Evolutionary conservation across 35 echinoderm and acorn worm species (phyloP).

Genomic region (Lytechinus pictus): DNA sequence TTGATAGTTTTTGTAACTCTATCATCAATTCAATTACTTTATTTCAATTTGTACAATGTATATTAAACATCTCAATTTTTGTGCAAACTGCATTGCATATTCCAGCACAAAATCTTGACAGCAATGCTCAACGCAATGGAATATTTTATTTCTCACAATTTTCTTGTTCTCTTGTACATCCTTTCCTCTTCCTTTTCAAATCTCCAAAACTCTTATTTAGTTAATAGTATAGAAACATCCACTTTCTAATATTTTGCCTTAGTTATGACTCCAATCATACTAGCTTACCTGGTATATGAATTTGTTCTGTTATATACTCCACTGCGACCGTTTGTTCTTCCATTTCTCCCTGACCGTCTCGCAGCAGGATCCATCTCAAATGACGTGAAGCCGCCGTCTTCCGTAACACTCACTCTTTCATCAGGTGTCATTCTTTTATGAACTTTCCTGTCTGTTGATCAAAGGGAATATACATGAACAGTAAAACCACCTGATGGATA

Average conservation of each 20-base stretch:
- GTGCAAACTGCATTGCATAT: too few relatives aligned
- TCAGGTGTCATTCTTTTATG: constrained; percentile 60
- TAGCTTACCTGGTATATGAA: constrained; percentile 76
- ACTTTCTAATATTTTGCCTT: too few relatives aligned
- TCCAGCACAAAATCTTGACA: too few relatives aligned
- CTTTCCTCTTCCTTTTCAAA: not conserved
- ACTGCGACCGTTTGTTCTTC: not conserved
- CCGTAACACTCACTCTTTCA: constrained; percentile 40
- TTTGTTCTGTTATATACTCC: constrained; percentile 72
- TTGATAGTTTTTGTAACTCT: too few relatives aligned
- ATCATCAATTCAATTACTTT: too few relatives aligned
- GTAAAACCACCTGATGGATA: not conserved
- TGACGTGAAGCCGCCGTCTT: constrained; percentile 59
- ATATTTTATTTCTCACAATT: too few relatives aligned
- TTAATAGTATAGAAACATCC: not conserved
- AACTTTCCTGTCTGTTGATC: constrained; percentile 57
- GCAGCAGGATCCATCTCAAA: constrained; percentile 74
- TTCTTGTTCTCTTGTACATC: too few relatives aligned
- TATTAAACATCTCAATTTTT: too few relatives aligned
- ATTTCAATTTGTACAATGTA: too few relatives aligned
- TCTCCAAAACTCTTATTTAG: not conserved
- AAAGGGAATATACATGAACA: not conserved
- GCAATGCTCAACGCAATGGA: too few relatives aligned
- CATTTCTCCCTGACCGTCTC: constrained; percentile 49
- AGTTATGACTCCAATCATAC: not conserved